Percentiles rank a stretch among this genome's conserved stretches.
phyloP scores from a whole-genome alignment of 2,888 invertebrate genomes.

The Dinocampus coccinellae region DNA sequence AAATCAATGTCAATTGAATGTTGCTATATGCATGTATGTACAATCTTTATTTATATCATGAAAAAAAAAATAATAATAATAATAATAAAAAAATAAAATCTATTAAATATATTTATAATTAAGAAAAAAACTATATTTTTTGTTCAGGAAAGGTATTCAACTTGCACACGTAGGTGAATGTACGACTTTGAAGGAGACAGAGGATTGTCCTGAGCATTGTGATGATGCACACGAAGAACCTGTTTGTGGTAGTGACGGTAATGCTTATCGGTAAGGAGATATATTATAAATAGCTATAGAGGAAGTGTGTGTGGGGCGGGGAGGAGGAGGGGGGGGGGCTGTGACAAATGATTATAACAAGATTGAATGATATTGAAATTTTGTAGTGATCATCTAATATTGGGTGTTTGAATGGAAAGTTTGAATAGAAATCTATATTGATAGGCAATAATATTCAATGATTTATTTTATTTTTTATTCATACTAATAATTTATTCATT shows the following conservation, averaged over 20 bases:
- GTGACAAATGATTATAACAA: neutral
- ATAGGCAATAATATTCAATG: too few species aligned
- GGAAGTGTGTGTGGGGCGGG: too few species aligned
- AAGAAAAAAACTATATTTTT: neutral
- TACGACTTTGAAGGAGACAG: conserved; percentile 77
- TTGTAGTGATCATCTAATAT: neutral
- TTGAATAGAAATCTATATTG: neutral
- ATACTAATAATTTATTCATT: too few species aligned
- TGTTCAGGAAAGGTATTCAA: conserved; percentile 82
- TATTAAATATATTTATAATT: neutral
- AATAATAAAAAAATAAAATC: too few species aligned
- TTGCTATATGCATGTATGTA: conserved; percentile 87
- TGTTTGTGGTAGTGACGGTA: conserved; percentile 91
- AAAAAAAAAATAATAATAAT: too few species aligned
- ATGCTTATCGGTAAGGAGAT: conserved; percentile 80
- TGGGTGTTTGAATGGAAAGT: too few species aligned
- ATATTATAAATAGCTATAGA: neutral
- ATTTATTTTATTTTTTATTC: too few species aligned
- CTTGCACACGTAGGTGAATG: conserved; percentile 91
- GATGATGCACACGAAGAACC: conserved; percentile 76
- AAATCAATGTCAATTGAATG: conserved; percentile 85
- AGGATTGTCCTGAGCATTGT: conserved; percentile 77
- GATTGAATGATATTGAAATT: neutral
- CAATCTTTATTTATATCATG: neutral
- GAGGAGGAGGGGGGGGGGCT: too few species aligned